Base-by-base conservation (phyloP, 2,888 invertebrate species). In the Notodonta ziczac region DNA sequence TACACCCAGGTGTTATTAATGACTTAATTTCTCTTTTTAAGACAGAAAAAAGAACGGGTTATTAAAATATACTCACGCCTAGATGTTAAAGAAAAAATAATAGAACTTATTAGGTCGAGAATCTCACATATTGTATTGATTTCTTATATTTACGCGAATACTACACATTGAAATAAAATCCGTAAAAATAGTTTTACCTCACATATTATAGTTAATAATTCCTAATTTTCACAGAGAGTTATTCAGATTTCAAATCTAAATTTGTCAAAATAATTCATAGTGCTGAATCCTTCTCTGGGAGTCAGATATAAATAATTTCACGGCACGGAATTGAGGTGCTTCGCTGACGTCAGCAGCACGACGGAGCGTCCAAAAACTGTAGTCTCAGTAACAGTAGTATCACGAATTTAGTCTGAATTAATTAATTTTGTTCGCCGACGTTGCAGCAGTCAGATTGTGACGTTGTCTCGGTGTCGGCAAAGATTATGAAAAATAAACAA, bases 381-480 rank as follows among this genome's bases (percentile, higher is more conserved):
- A 55, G 35, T 10, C 35, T 24, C 24, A 24, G 35, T 35, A 35
- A 24, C 24, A 24, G 24, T 61, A 68, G 65, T 69, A 65, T 73
- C 68, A 82, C 81, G 70, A 79, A 79, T 76, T 80, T 74, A 69
- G 77, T 79, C 77, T 72, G 80, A 87, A 86, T 85, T 82, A 84
- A 87, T 87, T 85, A 85, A 81, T 81, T 83, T 81, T 68, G 69
- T 75, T 70, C 65, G 67, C 63, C 60, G 72, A 72, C 58, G 66
- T 67, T 75, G 75, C 77, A 72, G 72, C 68, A 73, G 74, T 77
- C 71, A 74, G 72, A 80, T 78, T 75, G 68, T 74, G 66, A 72
- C 58, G 62, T 57, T 56, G 58, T 52, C 10, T 14, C 39, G 54
- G 58, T 52, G 9, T n/a, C 39, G 54, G 0, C 77, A 75, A 44